These are phyloP conservation scores for Formicarius rufipectus DNA, from an alignment of 2,113 vertebrate species.

Conservation along the genomic window DNA sequence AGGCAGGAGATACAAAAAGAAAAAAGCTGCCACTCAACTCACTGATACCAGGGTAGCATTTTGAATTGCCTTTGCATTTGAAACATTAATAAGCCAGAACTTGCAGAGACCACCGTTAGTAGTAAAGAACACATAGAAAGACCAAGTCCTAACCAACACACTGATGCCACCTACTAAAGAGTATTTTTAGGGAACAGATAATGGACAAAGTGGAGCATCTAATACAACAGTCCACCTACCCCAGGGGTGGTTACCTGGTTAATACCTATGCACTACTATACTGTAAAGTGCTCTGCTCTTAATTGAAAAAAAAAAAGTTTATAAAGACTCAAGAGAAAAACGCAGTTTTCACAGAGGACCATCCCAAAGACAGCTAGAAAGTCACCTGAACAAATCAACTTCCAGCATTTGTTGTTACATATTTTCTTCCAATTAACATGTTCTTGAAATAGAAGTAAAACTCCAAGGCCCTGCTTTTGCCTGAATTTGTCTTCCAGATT, in stretches of 20 bases:
- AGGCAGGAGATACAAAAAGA: background rate
- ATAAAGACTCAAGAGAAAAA: background rate
- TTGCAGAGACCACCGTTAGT: background rate
- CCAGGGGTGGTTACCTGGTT: background rate
- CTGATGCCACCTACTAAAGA: background rate
- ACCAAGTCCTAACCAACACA: background rate
- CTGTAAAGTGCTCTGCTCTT: background rate
- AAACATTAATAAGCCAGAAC: background rate
- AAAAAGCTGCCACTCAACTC: background rate
- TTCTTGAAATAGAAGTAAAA: background rate
- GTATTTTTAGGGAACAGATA: background rate
- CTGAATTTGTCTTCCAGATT: background rate
- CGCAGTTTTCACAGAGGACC: fast-evolving
- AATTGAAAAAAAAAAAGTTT: background rate
- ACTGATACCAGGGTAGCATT: background rate
- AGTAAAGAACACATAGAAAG: background rate
- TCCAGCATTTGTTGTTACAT: background rate
- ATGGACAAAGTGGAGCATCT: background rate
- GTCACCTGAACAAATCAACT: background rate
- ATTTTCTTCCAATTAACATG: background rate
- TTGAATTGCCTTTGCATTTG: background rate
- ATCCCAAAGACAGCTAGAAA: background rate
- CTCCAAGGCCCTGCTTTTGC: background rate
- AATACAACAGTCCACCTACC: fast-evolving
- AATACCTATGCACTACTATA: background rate